phyloP scores from a whole-genome alignment of 1,140 invertebrate species.

The Euschistus heros region DNA sequence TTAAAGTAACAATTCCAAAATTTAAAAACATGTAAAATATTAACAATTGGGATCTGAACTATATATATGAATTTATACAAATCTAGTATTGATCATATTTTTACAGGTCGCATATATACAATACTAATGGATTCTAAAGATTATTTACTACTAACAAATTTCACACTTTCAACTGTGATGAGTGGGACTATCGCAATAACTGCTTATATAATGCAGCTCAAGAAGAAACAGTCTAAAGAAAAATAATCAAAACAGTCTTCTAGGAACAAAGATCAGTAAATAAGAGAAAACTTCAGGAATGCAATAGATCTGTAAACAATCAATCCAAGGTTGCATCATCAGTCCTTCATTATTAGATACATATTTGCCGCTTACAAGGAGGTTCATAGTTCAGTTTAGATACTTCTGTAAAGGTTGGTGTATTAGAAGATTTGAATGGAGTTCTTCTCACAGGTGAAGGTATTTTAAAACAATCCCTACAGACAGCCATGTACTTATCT shows the following conservation, averaged over 20 bases:
- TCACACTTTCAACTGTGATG: constrained; percentile 47
- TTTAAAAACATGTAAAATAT: too few relatives aligned
- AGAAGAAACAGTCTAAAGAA: background rate
- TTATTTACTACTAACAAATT: constrained; percentile 48
- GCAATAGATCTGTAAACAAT: background rate
- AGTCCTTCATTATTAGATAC: background rate
- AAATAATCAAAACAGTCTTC: background rate
- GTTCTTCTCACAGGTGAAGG: constrained; percentile 24
- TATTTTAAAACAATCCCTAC: constrained; percentile 41
- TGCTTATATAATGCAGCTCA: constrained; percentile 20
- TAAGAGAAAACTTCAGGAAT: background rate
- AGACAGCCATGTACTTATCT: constrained; percentile 51
- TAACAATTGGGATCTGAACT: too few relatives aligned
- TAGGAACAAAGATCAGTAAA: background rate
- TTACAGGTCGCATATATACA: constrained; percentile 53
- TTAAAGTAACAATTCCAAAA: too few relatives aligned
- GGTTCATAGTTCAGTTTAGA: constrained; percentile 6
- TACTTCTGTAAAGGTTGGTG: constrained; percentile 2
- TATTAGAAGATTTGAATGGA: constrained; percentile 26
- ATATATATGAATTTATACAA: too few relatives aligned
- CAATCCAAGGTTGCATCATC: too few relatives aligned
- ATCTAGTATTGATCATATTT: constrained; percentile 22
- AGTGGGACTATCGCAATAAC: constrained; percentile 34
- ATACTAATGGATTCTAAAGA: constrained; percentile 55
- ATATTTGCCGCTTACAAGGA: constrained; percentile 6